Percentiles rank a stretch among this genome's conserved stretches.
phyloP scores from a whole-genome alignment of 2,113 vertebrate species.

The Heliornis fulica region DNA sequence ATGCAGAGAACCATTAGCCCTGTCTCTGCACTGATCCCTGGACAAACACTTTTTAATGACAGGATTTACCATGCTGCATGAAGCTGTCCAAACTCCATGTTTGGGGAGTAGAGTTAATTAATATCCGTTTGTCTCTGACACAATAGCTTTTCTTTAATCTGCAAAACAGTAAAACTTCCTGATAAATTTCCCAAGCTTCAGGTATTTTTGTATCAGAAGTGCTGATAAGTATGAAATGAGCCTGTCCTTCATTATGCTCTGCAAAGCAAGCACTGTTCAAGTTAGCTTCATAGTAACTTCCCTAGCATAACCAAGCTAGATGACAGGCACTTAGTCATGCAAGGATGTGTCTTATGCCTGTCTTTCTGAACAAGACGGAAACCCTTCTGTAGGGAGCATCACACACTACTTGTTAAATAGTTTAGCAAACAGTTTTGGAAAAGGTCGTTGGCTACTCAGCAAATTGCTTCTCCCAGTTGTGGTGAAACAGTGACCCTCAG shows the following conservation, averaged over 20 bases:
- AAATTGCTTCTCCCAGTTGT: neutral
- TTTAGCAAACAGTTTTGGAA: neutral
- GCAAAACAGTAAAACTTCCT: neutral
- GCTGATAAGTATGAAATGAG: neutral
- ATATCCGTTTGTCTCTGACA: neutral
- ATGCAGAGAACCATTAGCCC: accelerated
- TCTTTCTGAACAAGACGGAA: neutral
- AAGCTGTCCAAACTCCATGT: neutral
- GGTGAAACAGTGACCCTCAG: neutral
- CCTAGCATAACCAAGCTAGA: neutral
- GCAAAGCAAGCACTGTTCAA: neutral
- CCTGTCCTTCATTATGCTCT: neutral
- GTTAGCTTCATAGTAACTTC: neutral
- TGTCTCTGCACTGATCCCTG: neutral
- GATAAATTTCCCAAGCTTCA: neutral
- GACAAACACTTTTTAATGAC: neutral
- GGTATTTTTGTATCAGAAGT: neutral
- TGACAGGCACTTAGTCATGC: neutral
- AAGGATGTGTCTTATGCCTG: neutral
- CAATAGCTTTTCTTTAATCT: neutral
- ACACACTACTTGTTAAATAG: neutral
- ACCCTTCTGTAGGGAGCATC: neutral
- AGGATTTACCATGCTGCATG: neutral
- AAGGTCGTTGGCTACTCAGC: neutral
- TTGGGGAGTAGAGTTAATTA: neutral